phyloP scores from a whole-genome alignment of 2,113 vertebrate genomes.

The Paradoxurus hermaphroditus region DNA sequence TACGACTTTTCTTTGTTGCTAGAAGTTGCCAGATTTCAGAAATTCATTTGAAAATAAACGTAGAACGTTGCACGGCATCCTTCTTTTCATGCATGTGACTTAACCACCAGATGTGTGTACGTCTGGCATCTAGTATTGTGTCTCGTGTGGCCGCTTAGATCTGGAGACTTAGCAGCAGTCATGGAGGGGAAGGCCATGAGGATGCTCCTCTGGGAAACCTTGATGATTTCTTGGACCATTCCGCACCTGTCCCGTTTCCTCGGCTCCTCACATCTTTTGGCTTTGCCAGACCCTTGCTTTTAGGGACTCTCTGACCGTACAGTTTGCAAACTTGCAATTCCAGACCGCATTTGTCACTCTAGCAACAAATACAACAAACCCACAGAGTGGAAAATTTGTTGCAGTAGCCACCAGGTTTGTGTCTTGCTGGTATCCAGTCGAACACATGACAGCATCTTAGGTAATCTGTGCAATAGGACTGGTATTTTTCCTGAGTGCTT shows the following conservation, averaged over 20 bases:
- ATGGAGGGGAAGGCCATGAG: rapidly evolving
- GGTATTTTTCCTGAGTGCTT: background rate
- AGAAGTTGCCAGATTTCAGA: background rate
- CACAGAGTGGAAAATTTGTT: slow-evolving; percentile 57
- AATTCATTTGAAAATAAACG: background rate
- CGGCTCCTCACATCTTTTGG: background rate
- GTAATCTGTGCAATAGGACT: rapidly evolving
- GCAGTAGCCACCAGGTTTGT: slow-evolving; percentile 42
- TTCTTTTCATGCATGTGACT: background rate
- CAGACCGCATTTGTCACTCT: slow-evolving; percentile 65
- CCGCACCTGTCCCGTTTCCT: background rate
- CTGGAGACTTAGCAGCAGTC: background rate
- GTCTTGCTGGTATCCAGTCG: background rate
- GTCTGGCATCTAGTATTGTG: background rate
- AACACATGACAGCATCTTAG: background rate
- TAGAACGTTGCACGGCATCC: background rate
- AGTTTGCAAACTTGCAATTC: slow-evolving; percentile 75
- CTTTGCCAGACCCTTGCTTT: background rate
- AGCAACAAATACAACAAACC: background rate
- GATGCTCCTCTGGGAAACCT: rapidly evolving
- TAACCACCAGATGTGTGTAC: background rate
- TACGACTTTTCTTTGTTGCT: background rate
- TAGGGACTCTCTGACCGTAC: slow-evolving; percentile 14
- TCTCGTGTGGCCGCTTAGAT: background rate
- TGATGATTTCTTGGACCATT: background rate